Evolutionary conservation across 2,797 vertebrate species (phyloP).

Genomic region (Sebastes itinus): DNA sequence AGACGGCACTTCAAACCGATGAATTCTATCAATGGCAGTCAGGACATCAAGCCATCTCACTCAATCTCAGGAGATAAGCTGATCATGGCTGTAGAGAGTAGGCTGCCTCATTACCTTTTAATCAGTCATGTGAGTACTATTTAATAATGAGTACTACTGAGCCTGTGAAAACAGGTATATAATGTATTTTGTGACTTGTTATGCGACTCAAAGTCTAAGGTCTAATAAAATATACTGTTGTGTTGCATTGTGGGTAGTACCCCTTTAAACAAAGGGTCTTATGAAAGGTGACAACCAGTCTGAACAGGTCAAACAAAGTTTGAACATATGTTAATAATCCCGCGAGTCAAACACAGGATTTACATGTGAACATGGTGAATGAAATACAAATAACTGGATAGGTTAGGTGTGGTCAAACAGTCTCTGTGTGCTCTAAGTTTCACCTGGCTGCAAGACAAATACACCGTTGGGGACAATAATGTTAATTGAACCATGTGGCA

Average conservation of each 20-base stretch:
- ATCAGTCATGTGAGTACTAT: not conserved
- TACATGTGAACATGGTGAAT: not conserved
- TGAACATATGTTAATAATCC: not conserved
- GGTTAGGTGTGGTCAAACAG: not conserved
- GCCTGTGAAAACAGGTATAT: not conserved
- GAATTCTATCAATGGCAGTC: not conserved
- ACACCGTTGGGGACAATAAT: accelerated
- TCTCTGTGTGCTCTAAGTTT: not conserved
- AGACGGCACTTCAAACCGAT: not conserved
- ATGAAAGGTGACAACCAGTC: not conserved
- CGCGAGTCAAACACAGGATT: not conserved
- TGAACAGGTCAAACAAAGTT: not conserved
- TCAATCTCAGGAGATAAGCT: not conserved
- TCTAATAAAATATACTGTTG: too few species aligned
- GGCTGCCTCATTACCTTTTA: not conserved
- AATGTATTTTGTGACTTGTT: not conserved
- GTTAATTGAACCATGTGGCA: not conserved
- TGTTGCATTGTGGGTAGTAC: not conserved
- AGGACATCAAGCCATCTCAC: not conserved
- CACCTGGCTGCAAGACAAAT: not conserved
- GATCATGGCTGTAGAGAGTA: too few species aligned
- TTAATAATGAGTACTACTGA: not conserved
- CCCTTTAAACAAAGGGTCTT: not conserved
- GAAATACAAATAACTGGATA: not conserved
- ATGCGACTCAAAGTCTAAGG: not conserved